Base-by-base conservation (phyloP, 2,888 invertebrate genomes). In the Pachliopta kotzebuea region DNA sequence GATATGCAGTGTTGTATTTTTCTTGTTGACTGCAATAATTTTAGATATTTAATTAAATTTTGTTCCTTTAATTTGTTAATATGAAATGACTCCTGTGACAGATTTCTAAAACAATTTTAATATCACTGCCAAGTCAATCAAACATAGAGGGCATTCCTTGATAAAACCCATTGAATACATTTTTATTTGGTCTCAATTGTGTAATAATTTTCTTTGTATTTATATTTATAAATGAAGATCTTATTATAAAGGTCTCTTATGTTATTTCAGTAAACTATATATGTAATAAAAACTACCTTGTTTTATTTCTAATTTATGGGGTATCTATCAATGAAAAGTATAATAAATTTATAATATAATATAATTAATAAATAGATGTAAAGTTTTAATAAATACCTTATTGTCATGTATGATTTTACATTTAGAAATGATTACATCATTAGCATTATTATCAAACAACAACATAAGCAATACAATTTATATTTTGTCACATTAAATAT, bases 261-360 rank as follows among this genome's bases (percentile, higher is more conserved):
- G 83, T 89, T 89, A 84, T 86, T 84, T 86, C 85, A 88, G 85
- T 90, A 90, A 88, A 87, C 76, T 79, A 78, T 82, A n/a, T n/a
- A 37, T 37, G 14, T 37, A 80, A 81, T 83, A 81, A 56, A 80
- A 81, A 76, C 75, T 71, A 71, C 69, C 57, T 69, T 65, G 72
- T 81, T 81, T 78, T 75, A 67, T 70, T 79, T 70, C 70, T 64
- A 67, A 71, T 20, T 24, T 45, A 21, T 42, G 7, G 24, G 23
- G 61, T 52, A 9, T n/a, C 54, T 52, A 9, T n/a, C 54, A 54
- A 64, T 54, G 57, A 65, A 50, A 59, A 37, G 53, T 11, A 23
- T n/a, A 59, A 17, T 60, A 60, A 18, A 49, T 53, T 49, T 24
- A 58, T 68, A 68, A 71, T 60, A 67, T 60, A 65, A 63, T 66